Percentiles rank a stretch among this genome's conserved stretches.
Evolutionary conservation across 1,140 invertebrate species (phyloP).

Genomic region (Stenopsyche tienmushanensis): DNA sequence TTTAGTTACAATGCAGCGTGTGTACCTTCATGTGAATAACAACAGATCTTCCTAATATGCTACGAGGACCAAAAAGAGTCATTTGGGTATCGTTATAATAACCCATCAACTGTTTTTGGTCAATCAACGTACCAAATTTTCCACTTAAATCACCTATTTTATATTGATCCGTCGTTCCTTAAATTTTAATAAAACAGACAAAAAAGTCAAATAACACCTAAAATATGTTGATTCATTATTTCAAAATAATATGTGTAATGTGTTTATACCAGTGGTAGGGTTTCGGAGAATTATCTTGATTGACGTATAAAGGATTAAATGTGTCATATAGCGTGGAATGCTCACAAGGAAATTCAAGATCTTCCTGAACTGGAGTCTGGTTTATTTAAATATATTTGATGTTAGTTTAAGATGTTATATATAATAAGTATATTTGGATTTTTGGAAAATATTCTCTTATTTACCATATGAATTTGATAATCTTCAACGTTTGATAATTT

Average conservation of each 20-base stretch:
- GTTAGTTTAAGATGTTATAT: neutral
- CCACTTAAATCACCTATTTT: slow-evolving; percentile 88
- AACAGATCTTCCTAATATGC: slow-evolving; percentile 84
- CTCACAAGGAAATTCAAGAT: slow-evolving; percentile 87
- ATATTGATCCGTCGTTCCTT: slow-evolving; percentile 79
- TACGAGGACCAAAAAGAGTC: slow-evolving; percentile 79
- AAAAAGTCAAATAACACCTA: no score
- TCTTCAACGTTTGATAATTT: slow-evolving; percentile 68
- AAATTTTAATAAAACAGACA: slow-evolving; percentile 34
- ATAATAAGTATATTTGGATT: slow-evolving; percentile 15
- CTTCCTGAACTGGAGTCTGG: slow-evolving; percentile 75
- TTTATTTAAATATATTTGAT: slow-evolving; percentile 39
- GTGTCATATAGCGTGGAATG: slow-evolving; percentile 74
- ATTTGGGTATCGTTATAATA: slow-evolving; percentile 81
- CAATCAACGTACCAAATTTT: slow-evolving; percentile 79
- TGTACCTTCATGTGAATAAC: slow-evolving; percentile 76
- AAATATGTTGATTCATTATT: slow-evolving; percentile 5
- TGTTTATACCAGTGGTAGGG: slow-evolving; percentile 54
- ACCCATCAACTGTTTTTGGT: slow-evolving; percentile 57
- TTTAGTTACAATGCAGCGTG: neutral
- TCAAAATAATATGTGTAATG: slow-evolving; percentile 1
- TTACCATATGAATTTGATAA: slow-evolving; percentile 83
- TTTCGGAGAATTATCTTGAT: slow-evolving; percentile 60
- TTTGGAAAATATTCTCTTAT: slow-evolving; percentile 3
- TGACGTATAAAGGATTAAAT: slow-evolving; percentile 79